Evolutionary conservation across 2,888 invertebrate genomes (phyloP).

Genomic region (Cephus spinipes): DNA sequence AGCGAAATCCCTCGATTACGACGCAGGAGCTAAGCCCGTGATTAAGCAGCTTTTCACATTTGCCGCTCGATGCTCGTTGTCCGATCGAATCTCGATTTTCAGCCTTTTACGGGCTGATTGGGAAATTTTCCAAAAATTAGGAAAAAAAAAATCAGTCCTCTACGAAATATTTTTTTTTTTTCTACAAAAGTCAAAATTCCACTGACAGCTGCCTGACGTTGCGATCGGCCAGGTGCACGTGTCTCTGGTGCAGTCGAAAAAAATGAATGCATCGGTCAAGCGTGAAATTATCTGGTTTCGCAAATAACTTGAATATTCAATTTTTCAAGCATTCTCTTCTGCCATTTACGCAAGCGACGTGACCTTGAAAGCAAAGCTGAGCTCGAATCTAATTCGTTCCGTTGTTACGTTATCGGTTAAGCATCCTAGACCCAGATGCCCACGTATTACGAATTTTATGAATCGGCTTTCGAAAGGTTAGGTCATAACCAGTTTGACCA

Average conservation of each 20-base stretch:
- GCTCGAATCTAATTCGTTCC: too few relatives aligned
- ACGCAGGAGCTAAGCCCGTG: slow-evolving; percentile 19
- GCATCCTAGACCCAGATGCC: not conserved
- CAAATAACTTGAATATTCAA: not conserved
- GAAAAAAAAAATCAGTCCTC: not conserved
- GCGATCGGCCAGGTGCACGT: not conserved
- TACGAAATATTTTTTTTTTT: not conserved
- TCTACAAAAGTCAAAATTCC: too few relatives aligned
- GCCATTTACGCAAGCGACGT: not conserved
- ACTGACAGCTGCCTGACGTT: not conserved
- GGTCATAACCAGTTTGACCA: not conserved
- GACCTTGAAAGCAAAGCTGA: not conserved
- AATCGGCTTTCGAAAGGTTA: not conserved
- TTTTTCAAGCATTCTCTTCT: not conserved
- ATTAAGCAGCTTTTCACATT: slow-evolving; percentile 20
- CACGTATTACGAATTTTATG: not conserved
- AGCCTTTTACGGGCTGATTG: not conserved
- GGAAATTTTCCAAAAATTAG: not conserved
- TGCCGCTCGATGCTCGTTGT: not conserved
- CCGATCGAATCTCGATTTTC: not conserved
- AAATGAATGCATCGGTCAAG: not conserved
- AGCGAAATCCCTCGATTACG: slow-evolving; percentile 19
- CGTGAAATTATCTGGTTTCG: not conserved
- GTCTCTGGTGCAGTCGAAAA: not conserved
- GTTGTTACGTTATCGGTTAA: not conserved